phyloP scores from a whole-genome alignment of 2,888 invertebrate genomes.

The Euproctis similis region DNA sequence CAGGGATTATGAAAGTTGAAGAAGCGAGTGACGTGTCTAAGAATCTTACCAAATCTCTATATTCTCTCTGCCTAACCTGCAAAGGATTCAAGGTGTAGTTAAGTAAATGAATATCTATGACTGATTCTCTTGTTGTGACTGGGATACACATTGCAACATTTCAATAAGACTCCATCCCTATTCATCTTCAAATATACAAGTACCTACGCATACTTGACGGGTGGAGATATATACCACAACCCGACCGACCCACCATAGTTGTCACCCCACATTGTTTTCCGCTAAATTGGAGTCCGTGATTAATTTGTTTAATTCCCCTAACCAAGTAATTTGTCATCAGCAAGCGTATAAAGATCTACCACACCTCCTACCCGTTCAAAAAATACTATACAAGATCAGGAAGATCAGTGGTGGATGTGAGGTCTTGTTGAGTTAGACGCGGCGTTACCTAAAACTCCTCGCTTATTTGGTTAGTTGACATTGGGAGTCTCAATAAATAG shows the following conservation, averaged over 20 bases:
- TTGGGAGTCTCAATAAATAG: constrained; percentile 55
- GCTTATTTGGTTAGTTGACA: constrained; percentile 64
- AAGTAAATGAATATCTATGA: too few relatives aligned
- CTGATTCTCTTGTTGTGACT: too few relatives aligned
- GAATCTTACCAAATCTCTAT: too few relatives aligned
- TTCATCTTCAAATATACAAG: too few relatives aligned
- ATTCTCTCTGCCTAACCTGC: too few relatives aligned
- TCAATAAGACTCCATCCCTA: too few relatives aligned
- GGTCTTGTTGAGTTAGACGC: constrained; percentile 28
- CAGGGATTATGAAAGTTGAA: too few relatives aligned
- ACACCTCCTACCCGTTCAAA: constrained; percentile 11
- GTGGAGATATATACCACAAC: constrained; percentile 43
- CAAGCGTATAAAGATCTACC: constrained; percentile 35
- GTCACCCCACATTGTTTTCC: constrained; percentile 62
- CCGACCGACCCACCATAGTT: constrained; percentile 33
- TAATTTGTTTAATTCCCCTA: constrained; percentile 69
- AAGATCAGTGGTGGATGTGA: constrained; percentile 5
- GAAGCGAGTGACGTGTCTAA: too few relatives aligned
- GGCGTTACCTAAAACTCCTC: constrained; percentile 38
- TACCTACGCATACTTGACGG: constrained; percentile 20
- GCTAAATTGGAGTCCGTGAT: constrained; percentile 67
- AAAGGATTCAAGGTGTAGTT: too few relatives aligned
- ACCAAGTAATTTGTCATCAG: constrained; percentile 54
- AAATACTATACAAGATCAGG: constrained; percentile 3
- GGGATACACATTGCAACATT: too few relatives aligned